Conservation (phyloP, 2,113 vertebrate species). For the Plectropomus leopardus region DNA sequence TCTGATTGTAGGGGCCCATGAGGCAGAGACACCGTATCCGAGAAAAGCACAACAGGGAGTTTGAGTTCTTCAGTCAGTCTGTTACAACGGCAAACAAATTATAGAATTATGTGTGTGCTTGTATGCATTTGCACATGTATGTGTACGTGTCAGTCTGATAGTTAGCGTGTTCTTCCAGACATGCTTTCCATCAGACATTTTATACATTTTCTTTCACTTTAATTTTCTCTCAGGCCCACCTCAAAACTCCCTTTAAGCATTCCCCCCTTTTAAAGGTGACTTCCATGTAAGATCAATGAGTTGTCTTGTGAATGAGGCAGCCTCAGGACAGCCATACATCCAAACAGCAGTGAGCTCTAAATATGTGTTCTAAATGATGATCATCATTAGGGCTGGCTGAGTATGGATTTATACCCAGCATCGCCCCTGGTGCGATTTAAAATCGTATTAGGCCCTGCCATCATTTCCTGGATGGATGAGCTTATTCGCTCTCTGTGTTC, state of each 20-base stretch:
- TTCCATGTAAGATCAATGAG: constrained; percentile 72
- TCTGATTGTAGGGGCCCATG: constrained; percentile 17
- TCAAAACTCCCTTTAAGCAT: constrained; percentile 39
- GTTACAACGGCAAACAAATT: constrained; percentile 8
- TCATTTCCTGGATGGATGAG: constrained; percentile 79
- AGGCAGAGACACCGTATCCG: background rate
- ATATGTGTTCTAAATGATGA: constrained; percentile 77
- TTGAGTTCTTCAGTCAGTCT: background rate
- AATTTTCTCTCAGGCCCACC: constrained; percentile 18
- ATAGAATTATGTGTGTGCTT: background rate
- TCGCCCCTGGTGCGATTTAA: constrained; percentile 75
- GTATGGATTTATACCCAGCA: constrained; percentile 76
- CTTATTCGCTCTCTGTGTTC: constrained; percentile 66
- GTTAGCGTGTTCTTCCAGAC: background rate
- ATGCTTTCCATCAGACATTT: background rate
- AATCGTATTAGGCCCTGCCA: constrained; percentile 74
- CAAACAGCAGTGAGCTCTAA: constrained; percentile 69
- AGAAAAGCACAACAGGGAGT: background rate
- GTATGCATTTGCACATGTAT: constrained; percentile 16
- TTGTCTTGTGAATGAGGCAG: constrained; percentile 67
- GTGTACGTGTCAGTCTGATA: background rate
- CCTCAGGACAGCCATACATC: constrained; percentile 73
- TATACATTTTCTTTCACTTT: background rate
- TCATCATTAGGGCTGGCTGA: constrained; percentile 72
- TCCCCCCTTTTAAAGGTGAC: constrained; percentile 66